A percentile compares a stretch with the other conserved stretches of the same genome.
phyloP scores from a whole-genome alignment of 2,888 invertebrate genomes.

The Sesamia inferens region DNA sequence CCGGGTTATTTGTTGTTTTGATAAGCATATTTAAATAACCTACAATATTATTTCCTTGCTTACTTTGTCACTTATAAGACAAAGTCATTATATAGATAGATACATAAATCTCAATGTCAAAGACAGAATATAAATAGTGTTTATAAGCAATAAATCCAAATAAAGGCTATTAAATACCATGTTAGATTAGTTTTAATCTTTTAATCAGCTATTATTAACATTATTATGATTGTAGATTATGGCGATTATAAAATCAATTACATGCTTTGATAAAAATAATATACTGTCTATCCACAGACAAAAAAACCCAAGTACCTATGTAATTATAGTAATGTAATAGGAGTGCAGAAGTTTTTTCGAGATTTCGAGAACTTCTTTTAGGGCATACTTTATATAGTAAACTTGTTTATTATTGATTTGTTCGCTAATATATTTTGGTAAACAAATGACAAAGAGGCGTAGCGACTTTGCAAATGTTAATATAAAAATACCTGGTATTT shows the following conservation, averaged over 20 bases:
- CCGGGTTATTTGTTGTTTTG: background rate
- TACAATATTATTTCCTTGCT: too few relatives aligned
- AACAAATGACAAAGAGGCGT: conserved; percentile 36
- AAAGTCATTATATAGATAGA: background rate
- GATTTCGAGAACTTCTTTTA: too few relatives aligned
- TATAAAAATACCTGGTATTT: background rate
- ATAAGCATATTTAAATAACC: background rate
- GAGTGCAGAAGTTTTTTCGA: too few relatives aligned
- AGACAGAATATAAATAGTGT: background rate
- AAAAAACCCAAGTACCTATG: background rate
- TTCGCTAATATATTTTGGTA: conserved; percentile 2
- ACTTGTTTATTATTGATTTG: conserved; percentile 11
- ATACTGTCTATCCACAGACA: conserved; percentile 9
- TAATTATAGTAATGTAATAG: too few relatives aligned
- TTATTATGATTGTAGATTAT: conserved; percentile 9
- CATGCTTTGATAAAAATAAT: background rate
- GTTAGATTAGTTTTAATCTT: conserved; percentile 24
- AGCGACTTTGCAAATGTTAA: background rate
- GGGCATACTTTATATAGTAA: too few relatives aligned
- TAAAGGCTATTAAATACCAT: conserved; percentile 9
- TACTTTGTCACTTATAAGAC: background rate
- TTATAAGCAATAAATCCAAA: conserved; percentile 22
- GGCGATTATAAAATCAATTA: conserved; percentile 12
- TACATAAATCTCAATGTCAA: background rate
- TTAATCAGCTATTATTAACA: conserved; percentile 31